Conservation (phyloP, 2,888 invertebrate genomes). For the Orchesellides sinensis region DNA sequence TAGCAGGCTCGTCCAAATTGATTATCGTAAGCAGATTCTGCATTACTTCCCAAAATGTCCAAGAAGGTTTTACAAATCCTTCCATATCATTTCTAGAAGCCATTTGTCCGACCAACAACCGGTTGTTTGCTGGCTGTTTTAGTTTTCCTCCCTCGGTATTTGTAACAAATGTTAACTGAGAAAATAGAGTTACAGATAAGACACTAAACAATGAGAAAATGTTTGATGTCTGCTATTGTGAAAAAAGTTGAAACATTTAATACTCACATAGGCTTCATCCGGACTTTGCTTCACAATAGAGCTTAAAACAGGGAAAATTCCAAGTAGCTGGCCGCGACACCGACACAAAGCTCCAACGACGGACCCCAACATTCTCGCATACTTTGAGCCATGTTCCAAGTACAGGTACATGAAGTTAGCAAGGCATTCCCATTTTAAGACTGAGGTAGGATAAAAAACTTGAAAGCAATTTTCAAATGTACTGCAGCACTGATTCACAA, state of each 20-base stretch:
- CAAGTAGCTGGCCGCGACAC: constrained; percentile 72
- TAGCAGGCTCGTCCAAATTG: constrained; percentile 84
- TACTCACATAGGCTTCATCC: constrained; percentile 72
- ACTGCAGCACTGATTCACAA: constrained; percentile 92
- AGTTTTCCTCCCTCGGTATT: constrained; percentile 73
- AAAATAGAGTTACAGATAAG: not conserved
- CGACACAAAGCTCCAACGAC: constrained; percentile 72
- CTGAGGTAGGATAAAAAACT: constrained; percentile 96
- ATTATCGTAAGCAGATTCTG: constrained; percentile 90
- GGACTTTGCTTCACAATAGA: constrained; percentile 71
- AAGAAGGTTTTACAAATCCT: constrained; percentile 76
- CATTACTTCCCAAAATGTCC: constrained; percentile 88
- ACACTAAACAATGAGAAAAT: no score
- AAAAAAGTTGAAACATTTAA: not conserved
- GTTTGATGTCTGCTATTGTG: not conserved
- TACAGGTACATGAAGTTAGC: constrained; percentile 74
- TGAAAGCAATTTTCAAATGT: constrained; percentile 96
- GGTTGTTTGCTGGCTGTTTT: constrained; percentile 71
- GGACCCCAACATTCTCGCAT: constrained; percentile 72
- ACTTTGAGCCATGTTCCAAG: constrained; percentile 69
- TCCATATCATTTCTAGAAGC: constrained; percentile 70
- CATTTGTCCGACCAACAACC: constrained; percentile 73
- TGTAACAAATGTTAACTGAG: constrained; percentile 71
- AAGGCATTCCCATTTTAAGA: constrained; percentile 93
- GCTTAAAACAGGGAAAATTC: constrained; percentile 73